Conservation (phyloP, 2,888 invertebrate species). For the Germaria angustata region DNA sequence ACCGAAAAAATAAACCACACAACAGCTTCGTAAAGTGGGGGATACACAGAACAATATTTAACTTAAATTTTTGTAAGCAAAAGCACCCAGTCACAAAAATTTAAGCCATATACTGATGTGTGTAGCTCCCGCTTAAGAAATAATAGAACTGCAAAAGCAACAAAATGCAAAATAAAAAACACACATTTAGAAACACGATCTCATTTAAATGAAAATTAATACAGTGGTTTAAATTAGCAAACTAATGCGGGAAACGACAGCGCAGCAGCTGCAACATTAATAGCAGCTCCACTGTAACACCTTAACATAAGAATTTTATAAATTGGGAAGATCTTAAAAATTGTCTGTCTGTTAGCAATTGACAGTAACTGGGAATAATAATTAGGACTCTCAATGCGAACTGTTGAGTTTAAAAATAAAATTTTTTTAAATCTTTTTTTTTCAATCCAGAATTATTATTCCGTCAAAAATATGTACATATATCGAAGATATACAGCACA, state of each 20-base stretch:
- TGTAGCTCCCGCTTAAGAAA: too few relatives aligned
- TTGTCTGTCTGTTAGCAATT: background rate
- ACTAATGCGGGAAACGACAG: background rate
- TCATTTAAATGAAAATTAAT: slow-evolving; percentile 35
- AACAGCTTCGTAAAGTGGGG: too few relatives aligned
- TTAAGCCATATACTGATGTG: too few relatives aligned
- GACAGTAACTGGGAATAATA: background rate
- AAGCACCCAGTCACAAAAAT: too few relatives aligned
- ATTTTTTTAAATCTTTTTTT: too few relatives aligned
- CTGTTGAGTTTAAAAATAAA: too few relatives aligned
- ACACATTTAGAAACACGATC: slow-evolving; percentile 47
- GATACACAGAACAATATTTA: too few relatives aligned
- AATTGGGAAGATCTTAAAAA: background rate
- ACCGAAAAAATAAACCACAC: slow-evolving; percentile 19
- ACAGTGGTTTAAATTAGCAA: background rate
- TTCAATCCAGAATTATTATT: too few relatives aligned
- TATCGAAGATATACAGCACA: too few relatives aligned
- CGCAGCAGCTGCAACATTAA: background rate
- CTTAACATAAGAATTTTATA: background rate
- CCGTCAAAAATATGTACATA: too few relatives aligned
- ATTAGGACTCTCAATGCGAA: too few relatives aligned
- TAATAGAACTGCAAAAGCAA: slow-evolving; percentile 29
- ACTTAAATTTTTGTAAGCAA: too few relatives aligned
- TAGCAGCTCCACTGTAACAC: background rate
- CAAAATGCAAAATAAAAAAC: background rate